A percentile compares a stretch with the other conserved stretches of the same genome.
Conservation (phyloP, 1,140 invertebrate species). For the Atta colombica region DNA sequence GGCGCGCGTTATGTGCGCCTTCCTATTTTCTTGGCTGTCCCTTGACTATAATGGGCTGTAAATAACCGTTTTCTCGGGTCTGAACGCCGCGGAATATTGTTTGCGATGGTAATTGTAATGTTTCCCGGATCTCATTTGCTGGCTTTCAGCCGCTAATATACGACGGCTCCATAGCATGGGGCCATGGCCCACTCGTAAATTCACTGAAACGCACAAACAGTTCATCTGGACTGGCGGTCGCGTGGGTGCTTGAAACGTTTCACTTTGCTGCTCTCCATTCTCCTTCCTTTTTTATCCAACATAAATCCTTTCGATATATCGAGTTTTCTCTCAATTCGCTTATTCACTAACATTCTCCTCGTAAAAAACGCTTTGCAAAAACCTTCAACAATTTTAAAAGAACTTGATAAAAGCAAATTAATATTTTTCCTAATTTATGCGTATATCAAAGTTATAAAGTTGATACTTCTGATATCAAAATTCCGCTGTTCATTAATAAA, state of each 20-base stretch:
- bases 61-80: conserved; percentile 77
- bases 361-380: background rate
- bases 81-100: conserved; percentile 76
- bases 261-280: conserved; percentile 68
- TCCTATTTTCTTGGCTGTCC: conserved; percentile 52
- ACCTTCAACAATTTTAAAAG: too few relatives aligned
- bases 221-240: conserved; percentile 79
- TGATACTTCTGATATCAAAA: background rate
- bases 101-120: conserved; percentile 83
- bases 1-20: conserved; percentile 12
- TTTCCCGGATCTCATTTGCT: conserved; percentile 82
- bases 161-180: conserved; percentile 72
- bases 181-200: conserved; percentile 75
- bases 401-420: background rate
- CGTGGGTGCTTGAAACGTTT: conserved; percentile 80
- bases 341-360: background rate
- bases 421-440: background rate
- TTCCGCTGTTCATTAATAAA: background rate
- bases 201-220: conserved; percentile 82
- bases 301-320: background rate
- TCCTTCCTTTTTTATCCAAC: background rate
- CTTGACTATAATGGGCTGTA: conserved; percentile 78
- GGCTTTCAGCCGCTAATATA: conserved; percentile 82
- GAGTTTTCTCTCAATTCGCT: background rate
- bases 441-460: background rate